These are phyloP conservation scores for Orthonyx spaldingii DNA, from an alignment of 2,113 vertebrate species.

Conservation along the genomic window DNA sequence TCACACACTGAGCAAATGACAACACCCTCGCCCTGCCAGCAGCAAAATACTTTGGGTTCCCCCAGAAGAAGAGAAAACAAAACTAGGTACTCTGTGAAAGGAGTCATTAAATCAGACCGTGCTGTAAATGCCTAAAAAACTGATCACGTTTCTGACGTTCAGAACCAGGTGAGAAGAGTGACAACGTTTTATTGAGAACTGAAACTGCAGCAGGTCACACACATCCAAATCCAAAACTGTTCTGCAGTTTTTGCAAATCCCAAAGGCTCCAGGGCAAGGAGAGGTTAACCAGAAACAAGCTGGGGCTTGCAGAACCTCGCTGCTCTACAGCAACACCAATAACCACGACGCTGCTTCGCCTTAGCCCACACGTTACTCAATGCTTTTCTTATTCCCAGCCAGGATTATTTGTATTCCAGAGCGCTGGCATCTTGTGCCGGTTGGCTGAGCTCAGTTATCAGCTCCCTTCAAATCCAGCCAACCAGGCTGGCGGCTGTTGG, in stretches of 20 bases:
- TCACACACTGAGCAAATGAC: not conserved
- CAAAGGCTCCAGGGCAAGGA: not conserved
- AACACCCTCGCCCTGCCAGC: not conserved
- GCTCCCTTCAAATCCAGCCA: conserved; percentile 67
- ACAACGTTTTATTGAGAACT: not conserved
- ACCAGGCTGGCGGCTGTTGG: conserved; percentile 35
- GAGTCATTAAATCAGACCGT: not conserved
- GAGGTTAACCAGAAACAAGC: not conserved
- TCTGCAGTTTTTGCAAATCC: not conserved
- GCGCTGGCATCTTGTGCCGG: not conserved
- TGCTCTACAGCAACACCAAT: not conserved
- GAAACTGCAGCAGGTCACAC: not conserved
- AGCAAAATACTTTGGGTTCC: not conserved
- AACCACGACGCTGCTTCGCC: not conserved
- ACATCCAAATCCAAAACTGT: not conserved
- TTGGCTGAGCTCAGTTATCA: conserved; percentile 48
- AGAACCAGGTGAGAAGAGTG: not conserved
- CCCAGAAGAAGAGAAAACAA: not conserved
- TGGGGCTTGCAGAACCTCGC: not conserved
- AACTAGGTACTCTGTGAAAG: not conserved
- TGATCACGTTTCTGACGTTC: accelerated
- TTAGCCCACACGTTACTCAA: not conserved
- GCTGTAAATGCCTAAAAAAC: not conserved
- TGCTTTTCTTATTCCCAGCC: not conserved
- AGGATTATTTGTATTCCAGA: conserved; percentile 1